Evolutionary conservation across 2,113 vertebrate species (phyloP).

Genomic region (Sula dactylatra): DNA sequence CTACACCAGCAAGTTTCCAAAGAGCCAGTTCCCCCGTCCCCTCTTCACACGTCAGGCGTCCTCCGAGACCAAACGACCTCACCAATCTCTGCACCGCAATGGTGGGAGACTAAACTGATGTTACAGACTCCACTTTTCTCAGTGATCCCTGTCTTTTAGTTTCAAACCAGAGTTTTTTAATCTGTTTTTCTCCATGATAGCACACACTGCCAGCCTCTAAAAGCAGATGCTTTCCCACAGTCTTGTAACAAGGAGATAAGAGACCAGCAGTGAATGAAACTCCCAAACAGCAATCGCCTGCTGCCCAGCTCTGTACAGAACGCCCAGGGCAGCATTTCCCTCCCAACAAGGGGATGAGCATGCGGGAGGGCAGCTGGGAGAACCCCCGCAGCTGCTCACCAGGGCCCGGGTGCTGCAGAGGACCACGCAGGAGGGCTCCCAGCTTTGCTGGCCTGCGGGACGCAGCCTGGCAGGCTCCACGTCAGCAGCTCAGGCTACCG

Average conservation of each 20-base stretch:
- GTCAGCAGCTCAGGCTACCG: background rate
- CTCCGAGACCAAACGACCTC: background rate
- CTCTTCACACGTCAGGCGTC: background rate
- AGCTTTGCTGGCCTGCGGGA: background rate
- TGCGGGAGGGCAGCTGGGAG: background rate
- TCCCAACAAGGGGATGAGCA: background rate
- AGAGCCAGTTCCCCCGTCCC: background rate
- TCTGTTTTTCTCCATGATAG: background rate
- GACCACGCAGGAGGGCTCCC: background rate
- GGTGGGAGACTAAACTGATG: background rate
- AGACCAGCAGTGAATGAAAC: background rate
- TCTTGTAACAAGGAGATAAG: background rate
- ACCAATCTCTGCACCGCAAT: accelerated
- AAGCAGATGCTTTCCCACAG: background rate
- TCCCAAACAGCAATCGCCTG: background rate
- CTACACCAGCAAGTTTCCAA: background rate
- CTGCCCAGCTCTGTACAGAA: background rate
- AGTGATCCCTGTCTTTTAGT: background rate
- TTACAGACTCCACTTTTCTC: background rate
- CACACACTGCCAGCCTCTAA: accelerated
- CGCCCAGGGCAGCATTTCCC: background rate
- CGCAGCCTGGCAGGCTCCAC: background rate
- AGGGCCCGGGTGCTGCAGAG: background rate
- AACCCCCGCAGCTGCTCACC: background rate
- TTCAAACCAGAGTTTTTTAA: background rate